A percentile compares a stretch with the other conserved stretches of the same genome.
Conservation (phyloP, 2,113 vertebrate genomes). For the Phalacrocorax pelagicus region DNA sequence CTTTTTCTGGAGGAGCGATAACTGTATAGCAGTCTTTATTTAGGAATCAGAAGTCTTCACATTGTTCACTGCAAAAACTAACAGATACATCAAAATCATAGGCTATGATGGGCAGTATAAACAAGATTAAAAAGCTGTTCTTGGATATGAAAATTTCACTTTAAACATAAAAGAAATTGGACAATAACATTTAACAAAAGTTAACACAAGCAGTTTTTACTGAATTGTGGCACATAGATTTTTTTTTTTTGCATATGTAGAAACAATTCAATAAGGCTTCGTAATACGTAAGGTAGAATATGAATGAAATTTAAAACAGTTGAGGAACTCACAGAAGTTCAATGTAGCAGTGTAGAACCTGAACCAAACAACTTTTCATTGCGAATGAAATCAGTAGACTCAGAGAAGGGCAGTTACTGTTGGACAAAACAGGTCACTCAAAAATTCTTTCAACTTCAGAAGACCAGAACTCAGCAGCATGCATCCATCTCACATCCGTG, state of each 20-base stretch:
- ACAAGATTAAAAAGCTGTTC: neutral
- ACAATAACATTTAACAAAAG: neutral
- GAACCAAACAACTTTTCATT: neutral
- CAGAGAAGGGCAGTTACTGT: neutral
- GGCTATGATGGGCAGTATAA: neutral
- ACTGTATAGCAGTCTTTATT: neutral
- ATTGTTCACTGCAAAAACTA: neutral
- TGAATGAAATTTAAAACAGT: neutral
- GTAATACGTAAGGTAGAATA: neutral
- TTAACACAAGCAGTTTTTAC: neutral
- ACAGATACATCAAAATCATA: neutral
- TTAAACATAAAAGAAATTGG: neutral
- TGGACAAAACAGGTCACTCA: neutral
- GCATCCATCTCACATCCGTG: neutral
- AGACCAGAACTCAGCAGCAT: fast-evolving
- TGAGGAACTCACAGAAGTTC: neutral
- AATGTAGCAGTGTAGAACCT: neutral
- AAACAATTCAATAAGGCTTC: neutral
- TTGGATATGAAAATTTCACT: neutral
- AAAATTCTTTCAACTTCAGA: neutral
- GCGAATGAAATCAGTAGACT: neutral
- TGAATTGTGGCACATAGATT: neutral
- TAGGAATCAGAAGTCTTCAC: neutral
- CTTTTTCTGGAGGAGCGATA: neutral
- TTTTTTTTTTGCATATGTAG: neutral